Evolutionary conservation across 2,113 vertebrate genomes (phyloP).

Genomic region (Trichechus manatus): DNA sequence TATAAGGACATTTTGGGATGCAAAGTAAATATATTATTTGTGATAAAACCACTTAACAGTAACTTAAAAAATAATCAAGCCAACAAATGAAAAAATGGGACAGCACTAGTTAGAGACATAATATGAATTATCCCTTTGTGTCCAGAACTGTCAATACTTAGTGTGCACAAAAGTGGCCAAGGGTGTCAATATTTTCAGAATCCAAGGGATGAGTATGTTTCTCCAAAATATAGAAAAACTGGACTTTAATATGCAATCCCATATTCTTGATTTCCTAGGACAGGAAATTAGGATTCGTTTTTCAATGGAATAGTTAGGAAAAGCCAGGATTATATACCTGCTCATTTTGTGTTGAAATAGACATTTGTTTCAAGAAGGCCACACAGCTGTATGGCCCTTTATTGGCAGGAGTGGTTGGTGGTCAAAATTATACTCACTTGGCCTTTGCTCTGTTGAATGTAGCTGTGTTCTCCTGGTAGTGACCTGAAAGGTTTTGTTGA

Average conservation of each 20-base stretch:
- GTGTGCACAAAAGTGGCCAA: neutral
- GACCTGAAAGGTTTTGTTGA: neutral
- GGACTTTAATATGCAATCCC: neutral
- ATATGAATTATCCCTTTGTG: neutral
- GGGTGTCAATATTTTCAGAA: constrained; percentile 7
- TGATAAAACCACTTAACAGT: constrained; percentile 21
- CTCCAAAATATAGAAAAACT: neutral
- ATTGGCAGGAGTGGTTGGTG: neutral
- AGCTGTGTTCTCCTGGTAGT: neutral
- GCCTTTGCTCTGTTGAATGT: neutral
- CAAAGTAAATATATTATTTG: constrained; percentile 43
- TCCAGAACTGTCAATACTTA: neutral
- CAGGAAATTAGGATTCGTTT: neutral
- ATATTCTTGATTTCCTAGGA: neutral
- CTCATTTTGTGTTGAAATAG: constrained; percentile 5
- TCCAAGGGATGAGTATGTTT: neutral
- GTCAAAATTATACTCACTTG: neutral
- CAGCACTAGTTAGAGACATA: neutral
- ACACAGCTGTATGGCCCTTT: neutral
- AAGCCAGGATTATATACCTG: neutral
- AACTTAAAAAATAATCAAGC: neutral
- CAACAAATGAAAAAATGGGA: neutral
- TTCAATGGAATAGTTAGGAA: neutral
- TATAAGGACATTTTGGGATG: neutral
- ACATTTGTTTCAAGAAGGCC: neutral